Evolutionary conservation across 2,888 invertebrate species (phyloP), one percentile per base, ranked within the genome.

Genomic region (Netelia inedita): DNA sequence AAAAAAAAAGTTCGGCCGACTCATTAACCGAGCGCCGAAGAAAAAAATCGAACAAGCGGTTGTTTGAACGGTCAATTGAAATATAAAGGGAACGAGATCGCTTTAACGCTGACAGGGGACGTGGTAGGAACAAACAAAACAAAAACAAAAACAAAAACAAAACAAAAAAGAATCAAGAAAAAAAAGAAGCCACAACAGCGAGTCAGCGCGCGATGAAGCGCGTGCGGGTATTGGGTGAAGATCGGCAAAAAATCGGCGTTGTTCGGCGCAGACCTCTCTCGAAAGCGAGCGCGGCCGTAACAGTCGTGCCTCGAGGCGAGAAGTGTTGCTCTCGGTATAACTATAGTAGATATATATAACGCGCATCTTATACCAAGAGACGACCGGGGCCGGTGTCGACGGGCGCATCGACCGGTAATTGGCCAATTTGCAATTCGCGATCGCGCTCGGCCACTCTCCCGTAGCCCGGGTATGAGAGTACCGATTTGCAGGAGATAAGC

Each of bases 361-460:
- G 46, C 23, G n/a, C 59, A 59, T 57, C 35, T 66, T 69, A 50
- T 28, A 69, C 55, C 28, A 53, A 66, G 19, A 66, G 63, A 55
- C 68, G 55, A 57, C 69, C 68, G 55, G 81, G 78, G 79, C 73
- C 80, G 86, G 86, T 85, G 86, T 83, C 79, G 86, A 82, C 85
- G 82, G 76, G 86, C 87, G 85, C 83, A 86, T 87, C 83, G 86
- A 86, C 86, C 85, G 79, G 88, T 89, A 89, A 89, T 89, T 89
- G 88, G 87, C 85, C 89, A 89, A 89, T 89, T 89, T 89, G 89
- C 89, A 86, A 89, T 88, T 87, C 86, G 74, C 84, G 86, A 83
- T 83, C 86, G 50, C 73, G 87, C 84, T 85, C 83, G 82, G 72
- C 59, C 75, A 66, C 71, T 69, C 53, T 46, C 73, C 68, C 59